Evolutionary conservation across 2,797 vertebrate species (phyloP).

Genomic region (Sebastiscus albofasciatus): DNA sequence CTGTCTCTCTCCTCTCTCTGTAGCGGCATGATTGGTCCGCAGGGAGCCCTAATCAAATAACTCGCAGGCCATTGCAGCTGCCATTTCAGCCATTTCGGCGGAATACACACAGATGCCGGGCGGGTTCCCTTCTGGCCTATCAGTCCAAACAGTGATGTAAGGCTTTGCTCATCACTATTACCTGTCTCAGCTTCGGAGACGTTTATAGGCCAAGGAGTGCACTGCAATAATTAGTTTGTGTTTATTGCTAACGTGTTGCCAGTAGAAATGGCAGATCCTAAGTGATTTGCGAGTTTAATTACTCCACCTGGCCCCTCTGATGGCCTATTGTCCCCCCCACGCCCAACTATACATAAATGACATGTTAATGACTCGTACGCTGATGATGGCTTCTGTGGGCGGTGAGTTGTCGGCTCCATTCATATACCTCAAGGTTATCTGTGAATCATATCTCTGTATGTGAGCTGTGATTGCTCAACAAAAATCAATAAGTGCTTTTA

Average conservation of each 20-base stretch:
- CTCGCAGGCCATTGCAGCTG: slow-evolving; percentile 68
- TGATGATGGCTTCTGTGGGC: slow-evolving; percentile 47
- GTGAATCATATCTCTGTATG: slow-evolving; percentile 33
- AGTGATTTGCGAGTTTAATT: slow-evolving; percentile 80
- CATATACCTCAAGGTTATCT: slow-evolving; percentile 57
- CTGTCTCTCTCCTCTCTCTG: background rate
- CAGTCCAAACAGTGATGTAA: slow-evolving; percentile 61
- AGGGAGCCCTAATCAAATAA: slow-evolving; percentile 90
- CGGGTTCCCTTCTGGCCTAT: slow-evolving; percentile 66
- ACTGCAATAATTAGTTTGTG: slow-evolving; percentile 73
- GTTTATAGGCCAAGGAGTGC: slow-evolving; percentile 67
- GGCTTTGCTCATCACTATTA: slow-evolving; percentile 69
- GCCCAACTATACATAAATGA: slow-evolving; percentile 65
- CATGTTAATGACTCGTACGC: slow-evolving; percentile 58
- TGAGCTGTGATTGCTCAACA: slow-evolving; percentile 21
- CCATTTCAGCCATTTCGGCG: slow-evolving; percentile 61
- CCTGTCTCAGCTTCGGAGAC: slow-evolving; percentile 60
- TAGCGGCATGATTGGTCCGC: slow-evolving; percentile 64
- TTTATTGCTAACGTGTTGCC: slow-evolving; percentile 76
- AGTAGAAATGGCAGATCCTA: slow-evolving; percentile 63
- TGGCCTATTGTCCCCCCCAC: slow-evolving; percentile 56
- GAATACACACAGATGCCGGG: slow-evolving; percentile 64
- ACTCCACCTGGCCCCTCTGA: slow-evolving; percentile 64
- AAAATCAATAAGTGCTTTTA: slow-evolving; percentile 39
- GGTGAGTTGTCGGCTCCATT: slow-evolving; percentile 53